Conservation (phyloP, 1,140 invertebrate species). For the Chironomus tepperi region DNA sequence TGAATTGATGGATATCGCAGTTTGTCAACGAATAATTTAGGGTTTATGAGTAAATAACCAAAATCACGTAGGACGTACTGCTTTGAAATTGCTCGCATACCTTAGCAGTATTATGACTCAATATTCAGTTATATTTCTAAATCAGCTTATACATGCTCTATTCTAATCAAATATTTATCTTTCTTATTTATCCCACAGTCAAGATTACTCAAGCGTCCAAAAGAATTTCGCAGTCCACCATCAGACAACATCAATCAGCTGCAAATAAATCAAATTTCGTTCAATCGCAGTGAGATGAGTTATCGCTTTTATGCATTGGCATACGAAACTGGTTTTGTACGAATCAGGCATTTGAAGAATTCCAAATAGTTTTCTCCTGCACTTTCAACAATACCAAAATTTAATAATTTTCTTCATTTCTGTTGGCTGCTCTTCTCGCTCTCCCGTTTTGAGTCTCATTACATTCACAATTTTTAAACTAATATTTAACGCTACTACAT, state of each 20-base stretch:
- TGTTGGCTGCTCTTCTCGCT: background rate
- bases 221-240: background rate
- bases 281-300: background rate
- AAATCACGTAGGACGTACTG: too few relatives aligned
- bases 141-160: too few relatives aligned
- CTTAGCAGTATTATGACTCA: too few relatives aligned
- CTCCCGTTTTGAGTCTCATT: background rate
- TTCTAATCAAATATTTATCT: background rate
- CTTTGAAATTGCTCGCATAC: too few relatives aligned
- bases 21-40: too few relatives aligned
- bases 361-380: constrained; percentile 1
- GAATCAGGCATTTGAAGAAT: constrained; percentile 10
- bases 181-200: background rate
- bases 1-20: too few relatives aligned
- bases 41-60: too few relatives aligned
- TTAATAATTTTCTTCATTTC: background rate
- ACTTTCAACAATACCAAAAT: background rate
- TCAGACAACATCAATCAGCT: background rate
- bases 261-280: background rate
- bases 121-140: too few relatives aligned
- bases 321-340: constrained; percentile 17
- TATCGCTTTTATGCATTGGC: constrained; percentile 16
- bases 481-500: too few relatives aligned
- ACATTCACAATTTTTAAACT: too few relatives aligned
- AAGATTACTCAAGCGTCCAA: background rate